A percentile compares a stretch with the other conserved stretches of the same genome.
Conservation (phyloP, 2,797 vertebrate genomes). For the Hoplostethus atlanticus region DNA sequence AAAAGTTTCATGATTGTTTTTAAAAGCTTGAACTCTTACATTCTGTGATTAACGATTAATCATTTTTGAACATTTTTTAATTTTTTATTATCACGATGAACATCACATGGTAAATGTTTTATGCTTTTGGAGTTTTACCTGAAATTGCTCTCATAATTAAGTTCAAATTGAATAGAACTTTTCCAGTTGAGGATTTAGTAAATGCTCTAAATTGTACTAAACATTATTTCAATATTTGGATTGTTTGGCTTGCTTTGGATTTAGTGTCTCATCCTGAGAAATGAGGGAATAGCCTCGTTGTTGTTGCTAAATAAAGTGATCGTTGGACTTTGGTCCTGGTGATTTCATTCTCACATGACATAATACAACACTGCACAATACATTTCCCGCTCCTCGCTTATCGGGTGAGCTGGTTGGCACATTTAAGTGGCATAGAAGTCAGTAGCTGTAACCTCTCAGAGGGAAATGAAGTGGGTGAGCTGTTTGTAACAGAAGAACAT, state of each 20-base stretch:
- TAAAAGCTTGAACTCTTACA: too few relatives aligned
- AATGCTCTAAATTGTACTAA: background rate
- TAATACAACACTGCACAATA: conserved; percentile 45
- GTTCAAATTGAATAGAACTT: background rate
- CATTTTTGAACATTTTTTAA: background rate
- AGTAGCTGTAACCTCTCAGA: background rate
- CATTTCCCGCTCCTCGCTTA: conserved; percentile 35
- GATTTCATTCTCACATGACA: conserved; percentile 58
- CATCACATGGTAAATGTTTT: background rate
- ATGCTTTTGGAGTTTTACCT: background rate
- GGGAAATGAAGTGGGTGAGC: background rate
- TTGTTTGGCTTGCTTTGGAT: conserved; percentile 6
- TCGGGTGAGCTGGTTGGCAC: conserved; percentile 42
- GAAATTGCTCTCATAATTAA: background rate
- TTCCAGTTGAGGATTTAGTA: background rate
- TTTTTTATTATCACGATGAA: background rate
- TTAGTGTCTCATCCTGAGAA: background rate
- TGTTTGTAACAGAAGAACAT: background rate
- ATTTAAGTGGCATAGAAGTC: background rate
- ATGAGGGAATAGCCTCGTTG: conserved; percentile 3
- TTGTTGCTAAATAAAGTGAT: conserved; percentile 33
- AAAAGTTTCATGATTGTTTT: too few relatives aligned
- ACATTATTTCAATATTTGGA: background rate
- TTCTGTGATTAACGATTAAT: too few relatives aligned
- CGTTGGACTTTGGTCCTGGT: conserved; percentile 56